Base-by-base conservation (phyloP, 2,113 vertebrate species). In the Lepus timidus region DNA sequence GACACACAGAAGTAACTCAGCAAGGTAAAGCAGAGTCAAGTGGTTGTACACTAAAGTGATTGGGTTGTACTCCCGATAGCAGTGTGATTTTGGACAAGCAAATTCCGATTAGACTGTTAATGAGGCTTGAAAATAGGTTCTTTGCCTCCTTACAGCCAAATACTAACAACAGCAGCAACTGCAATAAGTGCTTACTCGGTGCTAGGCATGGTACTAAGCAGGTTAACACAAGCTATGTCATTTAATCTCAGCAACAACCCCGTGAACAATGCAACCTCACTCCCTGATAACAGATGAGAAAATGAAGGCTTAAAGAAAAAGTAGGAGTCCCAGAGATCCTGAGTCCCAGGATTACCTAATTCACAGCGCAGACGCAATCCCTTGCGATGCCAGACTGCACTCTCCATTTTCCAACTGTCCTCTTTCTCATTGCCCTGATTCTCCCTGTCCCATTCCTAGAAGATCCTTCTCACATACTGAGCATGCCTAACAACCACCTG, bases 281-380 rank as follows among this genome's bases (percentile, higher is more conserved):
- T 88, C 22, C 44, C 64, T 39, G 9, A 51, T 90, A 20, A 80
- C 20, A 80, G 51, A 74, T 16, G 20, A 86, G 16, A 16, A 83
- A 71, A 70, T 33, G 5, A 88, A 79, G 25, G 12, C 27, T 58
- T 61, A 83, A 94, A 87, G 80, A 8, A 92, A 64, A 92, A 55
- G 61, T 29, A 39, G 74, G 74, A 58, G 39, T 58, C 13, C 10
- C 64, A 88, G 23, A 68, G 36, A 74, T 0, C 36, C 9, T 55
- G 83, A n/a, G 33, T 16, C 6, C n/a, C 55, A 74, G n/a, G 25
- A 68, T 10, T 36, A 88, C 85, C 25, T 68, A 44, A 67, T 23
- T 71, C 68, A 36, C 51, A 29, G 20, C 19, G 22, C 44, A 96
- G 86, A 73, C 12, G 31, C 7, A 62, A 71, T 22, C 2, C 64